These are phyloP conservation scores for Lasioglossum figueresi DNA, from an alignment of 2,888 invertebrate species.

Conservation along the genomic window DNA sequence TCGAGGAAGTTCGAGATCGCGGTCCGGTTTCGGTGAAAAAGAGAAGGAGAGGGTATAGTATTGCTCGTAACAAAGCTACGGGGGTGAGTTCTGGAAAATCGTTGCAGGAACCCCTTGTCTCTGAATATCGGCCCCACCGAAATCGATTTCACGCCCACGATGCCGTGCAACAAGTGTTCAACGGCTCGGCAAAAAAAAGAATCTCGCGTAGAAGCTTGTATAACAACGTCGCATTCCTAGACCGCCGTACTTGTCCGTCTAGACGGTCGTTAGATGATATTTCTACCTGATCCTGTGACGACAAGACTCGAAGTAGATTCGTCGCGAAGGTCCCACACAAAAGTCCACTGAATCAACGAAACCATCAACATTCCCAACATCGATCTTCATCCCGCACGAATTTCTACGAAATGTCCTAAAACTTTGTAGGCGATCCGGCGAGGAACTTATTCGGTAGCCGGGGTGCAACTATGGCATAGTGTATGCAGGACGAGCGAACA, in stretches of 20 bases:
- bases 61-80: conserved; percentile 37
- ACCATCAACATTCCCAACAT: neutral
- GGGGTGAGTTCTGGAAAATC: conserved; percentile 45
- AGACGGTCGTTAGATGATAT: neutral
- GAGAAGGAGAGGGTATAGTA: conserved; percentile 13
- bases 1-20: conserved; percentile 48
- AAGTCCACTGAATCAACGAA: neutral
- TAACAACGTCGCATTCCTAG: conserved; percentile 16
- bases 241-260: neutral
- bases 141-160: conserved; percentile 60
- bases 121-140: conserved; percentile 53
- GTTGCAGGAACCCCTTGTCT: conserved; percentile 34
- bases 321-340: neutral
- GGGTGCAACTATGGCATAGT: neutral
- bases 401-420: neutral
- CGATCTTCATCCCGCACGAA: neutral
- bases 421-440: neutral
- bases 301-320: neutral
- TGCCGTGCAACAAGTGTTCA: conserved; percentile 58
- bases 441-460: neutral
- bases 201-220: neutral
- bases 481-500: conserved; percentile 1
- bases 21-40: conserved; percentile 26
- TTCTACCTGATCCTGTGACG: neutral
- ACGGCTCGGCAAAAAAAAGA: conserved; percentile 17